Evolutionary conservation across 2,888 invertebrate genomes (phyloP), one percentile per base, ranked within the genome.

Genomic region (Lucinisca nassula): DNA sequence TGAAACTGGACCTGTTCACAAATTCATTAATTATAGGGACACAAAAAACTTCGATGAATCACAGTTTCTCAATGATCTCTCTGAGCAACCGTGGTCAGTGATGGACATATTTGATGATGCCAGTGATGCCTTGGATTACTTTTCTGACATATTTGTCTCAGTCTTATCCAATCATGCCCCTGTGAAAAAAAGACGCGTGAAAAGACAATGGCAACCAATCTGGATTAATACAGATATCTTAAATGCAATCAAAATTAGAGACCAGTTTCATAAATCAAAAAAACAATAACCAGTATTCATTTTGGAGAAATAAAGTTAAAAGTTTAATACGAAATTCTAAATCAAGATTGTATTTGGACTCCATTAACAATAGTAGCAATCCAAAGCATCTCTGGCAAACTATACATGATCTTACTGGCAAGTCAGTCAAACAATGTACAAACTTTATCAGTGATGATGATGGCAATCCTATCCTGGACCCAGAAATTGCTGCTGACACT

Each of bases 91-190:
- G 21, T 55, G 55, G 55, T 17, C 55, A 55, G n/a, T 55, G 4
- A 55, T 55, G 10, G 55, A 55, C n/a, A 55, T 55, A n/a, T 55
- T 55, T 55, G 55, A 55, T 55, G n/a, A 55, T 55, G 17, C 55
- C 55, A n/a, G n/a, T 55, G 55, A 55, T 55, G 55, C 55, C n/a
- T 55, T 55, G 55, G 55, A 55, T 55, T 55, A 55, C 55, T 55
- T 55, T 55, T 55, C 55, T 17, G n/a, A 55, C n/a, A 55, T 55
- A 8, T 55, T 55, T 21, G 21, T 4, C 21, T 55, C 55, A n/a
- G 55, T n/a, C n/a, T n/a, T n/a, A n/a, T n/a, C n/a, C n/a, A n/a
- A n/a, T n/a, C n/a, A n/a, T n/a, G n/a, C n/a, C n/a, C n/a, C n/a
- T n/a, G n/a, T n/a, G n/a, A n/a, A n/a, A n/a, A n/a, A n/a, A n/a